phyloP scores from a whole-genome alignment of 1,140 invertebrate genomes.

The Lanistes nyassanus region DNA sequence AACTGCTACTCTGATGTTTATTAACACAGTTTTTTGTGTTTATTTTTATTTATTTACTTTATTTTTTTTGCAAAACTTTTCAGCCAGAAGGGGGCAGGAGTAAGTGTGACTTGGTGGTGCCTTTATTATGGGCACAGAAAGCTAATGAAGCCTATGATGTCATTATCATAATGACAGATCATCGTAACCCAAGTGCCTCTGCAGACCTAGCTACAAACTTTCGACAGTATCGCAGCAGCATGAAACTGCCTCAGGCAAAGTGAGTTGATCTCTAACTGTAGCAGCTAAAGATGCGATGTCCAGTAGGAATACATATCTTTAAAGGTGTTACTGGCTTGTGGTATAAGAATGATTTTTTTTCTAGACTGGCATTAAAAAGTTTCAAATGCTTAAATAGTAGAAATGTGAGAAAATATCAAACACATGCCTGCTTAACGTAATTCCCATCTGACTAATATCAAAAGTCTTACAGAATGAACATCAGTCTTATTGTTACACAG shows the following conservation, averaged over 20 bases:
- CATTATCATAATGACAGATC: slow-evolving; percentile 26
- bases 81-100: slow-evolving; percentile 16
- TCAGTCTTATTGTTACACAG: too few relatives aligned
- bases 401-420: too few relatives aligned
- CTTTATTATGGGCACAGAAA: slow-evolving; percentile 16
- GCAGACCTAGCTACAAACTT: background rate
- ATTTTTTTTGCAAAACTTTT: background rate
- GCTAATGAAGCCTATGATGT: slow-evolving; percentile 19
- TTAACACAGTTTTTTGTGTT: background rate
- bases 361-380: too few relatives aligned
- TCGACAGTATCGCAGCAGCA: background rate
- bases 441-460: too few relatives aligned
- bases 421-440: too few relatives aligned
- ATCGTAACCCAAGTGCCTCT: slow-evolving; percentile 9
- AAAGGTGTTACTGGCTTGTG: too few relatives aligned
- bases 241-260: slow-evolving; percentile 68
- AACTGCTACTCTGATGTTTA: background rate
- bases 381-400: too few relatives aligned
- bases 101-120: slow-evolving; percentile 46
- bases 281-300: too few relatives aligned
- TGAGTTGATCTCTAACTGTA: slow-evolving; percentile 51
- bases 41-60: background rate
- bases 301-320: too few relatives aligned
- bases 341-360: too few relatives aligned
- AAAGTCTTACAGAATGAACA: too few relatives aligned